These are phyloP conservation scores for Clinocottus analis DNA, from an alignment of 2,113 vertebrate species.

Conservation along the genomic window DNA sequence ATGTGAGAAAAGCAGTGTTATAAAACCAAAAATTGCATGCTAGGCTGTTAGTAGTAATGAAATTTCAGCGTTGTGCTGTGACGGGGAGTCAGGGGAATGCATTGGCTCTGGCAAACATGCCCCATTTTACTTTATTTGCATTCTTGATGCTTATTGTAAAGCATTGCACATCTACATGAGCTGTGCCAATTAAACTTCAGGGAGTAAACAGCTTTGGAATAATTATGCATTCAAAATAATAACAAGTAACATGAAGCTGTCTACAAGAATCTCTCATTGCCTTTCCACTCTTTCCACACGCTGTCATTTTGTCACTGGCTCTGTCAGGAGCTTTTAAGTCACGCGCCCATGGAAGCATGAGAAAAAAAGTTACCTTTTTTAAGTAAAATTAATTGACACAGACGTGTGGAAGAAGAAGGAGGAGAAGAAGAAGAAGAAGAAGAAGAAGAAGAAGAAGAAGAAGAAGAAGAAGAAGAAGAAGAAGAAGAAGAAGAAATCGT, in stretches of 20 bases:
- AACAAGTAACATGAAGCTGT: slow-evolving; percentile 65
- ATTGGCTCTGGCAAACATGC: slow-evolving; percentile 50
- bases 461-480: too few species aligned
- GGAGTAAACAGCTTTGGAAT: slow-evolving; percentile 67
- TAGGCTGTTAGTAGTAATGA: slow-evolving; percentile 53
- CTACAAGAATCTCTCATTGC: slow-evolving; percentile 55
- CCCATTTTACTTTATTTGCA: slow-evolving; percentile 58
- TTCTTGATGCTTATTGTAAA: slow-evolving; percentile 66
- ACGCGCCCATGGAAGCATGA: slow-evolving; percentile 41
- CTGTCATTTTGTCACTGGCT: slow-evolving; percentile 69
- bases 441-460: background rate
- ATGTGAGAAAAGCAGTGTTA: slow-evolving; percentile 21
- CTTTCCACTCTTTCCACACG: slow-evolving; percentile 39
- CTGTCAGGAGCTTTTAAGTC: slow-evolving; percentile 60
- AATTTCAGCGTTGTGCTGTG: slow-evolving; percentile 37
- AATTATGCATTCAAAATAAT: slow-evolving; percentile 68
- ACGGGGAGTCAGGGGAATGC: slow-evolving; percentile 29
- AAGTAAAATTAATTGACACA: slow-evolving; percentile 41
- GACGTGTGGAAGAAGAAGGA: slow-evolving; percentile 13
- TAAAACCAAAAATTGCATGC: slow-evolving; percentile 45
- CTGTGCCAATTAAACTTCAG: slow-evolving; percentile 64
- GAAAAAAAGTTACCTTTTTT: slow-evolving; percentile 34
- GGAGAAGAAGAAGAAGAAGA: background rate
- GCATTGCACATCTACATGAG: slow-evolving; percentile 59
- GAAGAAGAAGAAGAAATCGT: background rate